Base-by-base conservation (phyloP, 2,797 vertebrate species). In the Mastacembelus armatus region DNA sequence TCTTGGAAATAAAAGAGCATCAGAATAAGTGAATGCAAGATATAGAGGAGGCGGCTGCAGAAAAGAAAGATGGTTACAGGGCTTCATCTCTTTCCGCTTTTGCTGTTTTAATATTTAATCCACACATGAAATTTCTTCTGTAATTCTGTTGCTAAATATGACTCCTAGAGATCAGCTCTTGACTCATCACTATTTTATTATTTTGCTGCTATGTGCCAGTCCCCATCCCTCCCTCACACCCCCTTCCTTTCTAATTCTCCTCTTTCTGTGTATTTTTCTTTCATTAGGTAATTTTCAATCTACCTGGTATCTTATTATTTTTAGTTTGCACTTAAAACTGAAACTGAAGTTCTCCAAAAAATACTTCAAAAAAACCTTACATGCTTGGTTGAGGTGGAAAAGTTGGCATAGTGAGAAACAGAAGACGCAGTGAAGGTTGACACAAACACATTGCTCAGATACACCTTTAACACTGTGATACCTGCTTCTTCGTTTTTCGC, bases 71-170 rank as follows among this genome's bases (percentile, higher is more conserved):
- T 66, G 62, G 19, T 57, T 26, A 7, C 64, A 2, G n/a, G 45
- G 57, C 33, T 55, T 71, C 51, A 47, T 56, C 56, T 59, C 71
- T 33, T 51, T 61, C 49, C 3, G 19, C 21, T 14, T 26, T 44
- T 38, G 45, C 42, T 24, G 48, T 45, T 70, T 88, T 70, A 85
- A 82, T 80, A 82, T 78, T 84, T 82, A 42, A 88, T 75, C 42
- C 51, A 61, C 56, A 66, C 64, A 30, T 40, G 40, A 38, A 47
- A 71, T 56, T 74, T 73, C 42, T 64, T 24, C 56, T 71, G 73
- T 76, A 64, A 38, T 61, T 80, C 55, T 49, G 54, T 47, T 39
- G 5, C 63, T 72, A 67, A 81, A 83, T 77, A 49, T 65, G 78
- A 73, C 61, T 70, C 35, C 24, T 3, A 11, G 57, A 62, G 60